phyloP scores from a whole-genome alignment of 2,797 vertebrate species.

The Pipistrellus nathusii region DNA sequence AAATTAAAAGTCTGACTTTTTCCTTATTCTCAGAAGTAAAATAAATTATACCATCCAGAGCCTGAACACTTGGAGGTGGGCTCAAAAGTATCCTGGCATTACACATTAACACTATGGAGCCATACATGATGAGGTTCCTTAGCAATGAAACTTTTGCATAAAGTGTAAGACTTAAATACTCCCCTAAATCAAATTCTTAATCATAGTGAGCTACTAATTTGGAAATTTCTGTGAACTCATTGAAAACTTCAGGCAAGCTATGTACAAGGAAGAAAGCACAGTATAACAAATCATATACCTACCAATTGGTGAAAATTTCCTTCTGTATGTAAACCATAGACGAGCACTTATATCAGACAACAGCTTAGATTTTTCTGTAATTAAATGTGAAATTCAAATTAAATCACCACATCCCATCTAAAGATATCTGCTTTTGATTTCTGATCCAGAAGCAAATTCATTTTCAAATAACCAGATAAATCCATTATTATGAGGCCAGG shows the following conservation, averaged over 20 bases:
- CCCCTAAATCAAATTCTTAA: constrained; percentile 52
- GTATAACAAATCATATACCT: constrained; percentile 82
- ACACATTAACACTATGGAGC: neutral
- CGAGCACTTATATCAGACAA: constrained; percentile 90
- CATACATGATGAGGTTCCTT: neutral
- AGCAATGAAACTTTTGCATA: constrained; percentile 43
- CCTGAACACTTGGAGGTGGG: neutral
- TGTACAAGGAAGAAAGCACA: constrained; percentile 63
- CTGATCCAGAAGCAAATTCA: constrained; percentile 57
- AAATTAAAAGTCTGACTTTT: constrained; percentile 59
- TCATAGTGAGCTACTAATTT: constrained; percentile 60
- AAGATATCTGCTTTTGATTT: constrained; percentile 62
- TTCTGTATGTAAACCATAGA: constrained; percentile 94
- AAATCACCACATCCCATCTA: constrained; percentile 57
- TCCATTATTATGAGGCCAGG: neutral
- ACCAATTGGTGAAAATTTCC: constrained; percentile 94
- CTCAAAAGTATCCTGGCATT: neutral
- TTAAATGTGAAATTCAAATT: constrained; percentile 82
- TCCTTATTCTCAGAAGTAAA: constrained; percentile 17
- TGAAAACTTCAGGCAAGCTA: constrained; percentile 64
- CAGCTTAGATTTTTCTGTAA: constrained; percentile 91
- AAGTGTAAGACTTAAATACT: constrained; percentile 50
- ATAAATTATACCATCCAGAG: neutral
- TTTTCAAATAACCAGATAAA: constrained; percentile 58
- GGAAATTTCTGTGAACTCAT: constrained; percentile 67